These are phyloP conservation scores for Zaprionus tsacasi DNA, from an alignment of 1,140 invertebrate genomes.

Conservation along the genomic window DNA sequence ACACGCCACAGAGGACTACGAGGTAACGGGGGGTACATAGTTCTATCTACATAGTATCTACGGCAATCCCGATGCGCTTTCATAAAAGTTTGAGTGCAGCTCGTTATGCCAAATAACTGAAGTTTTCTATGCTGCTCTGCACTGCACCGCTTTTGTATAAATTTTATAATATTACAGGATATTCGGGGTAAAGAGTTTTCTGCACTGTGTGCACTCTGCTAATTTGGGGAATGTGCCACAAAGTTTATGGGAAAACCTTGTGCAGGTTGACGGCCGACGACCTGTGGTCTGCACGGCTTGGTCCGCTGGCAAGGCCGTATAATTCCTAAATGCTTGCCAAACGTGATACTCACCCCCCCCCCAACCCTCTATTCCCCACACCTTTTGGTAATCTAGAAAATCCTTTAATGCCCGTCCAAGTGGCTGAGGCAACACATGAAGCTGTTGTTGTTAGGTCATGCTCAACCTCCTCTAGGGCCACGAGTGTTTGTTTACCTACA, in stretches of 20 bases:
- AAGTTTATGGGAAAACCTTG: constrained; percentile 51
- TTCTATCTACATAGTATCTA: neutral
- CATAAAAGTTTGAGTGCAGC: constrained; percentile 67
- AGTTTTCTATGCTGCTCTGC: constrained; percentile 54
- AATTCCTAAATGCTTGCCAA: constrained; percentile 44
- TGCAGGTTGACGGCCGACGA: constrained; percentile 54
- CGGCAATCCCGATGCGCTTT: constrained; percentile 52
- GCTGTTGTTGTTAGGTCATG: constrained; percentile 17
- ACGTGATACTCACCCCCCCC: neutral
- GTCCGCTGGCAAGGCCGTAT: constrained; percentile 18
- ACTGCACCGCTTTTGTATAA: constrained; percentile 39
- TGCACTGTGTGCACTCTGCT: constrained; percentile 47
- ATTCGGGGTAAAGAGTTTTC: constrained; percentile 26
- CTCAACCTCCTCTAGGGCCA: constrained; percentile 37
- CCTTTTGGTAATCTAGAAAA: constrained; percentile 17
- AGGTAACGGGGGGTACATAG: neutral
- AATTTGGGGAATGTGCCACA: constrained; percentile 66
- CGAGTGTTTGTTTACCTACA: constrained; percentile 80
- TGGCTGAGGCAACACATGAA: constrained; percentile 25
- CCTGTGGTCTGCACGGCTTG: constrained; percentile 18
- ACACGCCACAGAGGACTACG: neutral
- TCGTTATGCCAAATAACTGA: constrained; percentile 69
- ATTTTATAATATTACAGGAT: constrained; percentile 52
- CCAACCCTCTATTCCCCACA: neutral
- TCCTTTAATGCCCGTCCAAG: constrained; percentile 58